Evolutionary conservation across 2,113 vertebrate genomes (phyloP).

Genomic region (Sphyrna mokarran): DNA sequence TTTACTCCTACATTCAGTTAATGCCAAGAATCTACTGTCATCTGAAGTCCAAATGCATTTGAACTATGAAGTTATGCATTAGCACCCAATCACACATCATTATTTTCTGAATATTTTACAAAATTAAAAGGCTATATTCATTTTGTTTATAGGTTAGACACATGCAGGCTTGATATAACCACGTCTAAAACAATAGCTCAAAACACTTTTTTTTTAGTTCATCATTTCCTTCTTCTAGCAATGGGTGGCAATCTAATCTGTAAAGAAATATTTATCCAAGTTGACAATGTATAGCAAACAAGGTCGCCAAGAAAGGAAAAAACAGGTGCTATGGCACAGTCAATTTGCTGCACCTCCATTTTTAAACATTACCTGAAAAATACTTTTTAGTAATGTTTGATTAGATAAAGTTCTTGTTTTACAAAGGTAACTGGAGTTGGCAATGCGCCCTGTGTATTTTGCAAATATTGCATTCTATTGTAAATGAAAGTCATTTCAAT

Average conservation of each 20-base stretch:
- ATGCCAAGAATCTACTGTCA: not conserved
- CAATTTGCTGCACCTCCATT: not conserved
- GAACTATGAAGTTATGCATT: not conserved
- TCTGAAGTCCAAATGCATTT: not conserved
- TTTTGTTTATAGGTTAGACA: not conserved
- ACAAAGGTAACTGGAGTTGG: not conserved
- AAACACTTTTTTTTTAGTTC: not conserved
- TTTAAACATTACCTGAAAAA: conserved; percentile 4
- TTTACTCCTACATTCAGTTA: not conserved
- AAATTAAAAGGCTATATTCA: not conserved
- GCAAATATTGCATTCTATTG: not conserved
- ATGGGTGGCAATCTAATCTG: not conserved
- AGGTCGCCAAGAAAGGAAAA: not conserved
- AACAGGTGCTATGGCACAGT: conserved; percentile 25
- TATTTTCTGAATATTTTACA: not conserved
- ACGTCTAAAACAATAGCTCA: not conserved
- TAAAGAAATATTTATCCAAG: not conserved
- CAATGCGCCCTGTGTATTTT: not conserved
- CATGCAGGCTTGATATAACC: not conserved
- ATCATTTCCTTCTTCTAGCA: not conserved
- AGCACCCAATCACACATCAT: not conserved
- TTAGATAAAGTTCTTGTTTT: not conserved
- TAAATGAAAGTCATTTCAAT: conserved; percentile 24
- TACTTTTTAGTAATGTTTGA: not conserved
- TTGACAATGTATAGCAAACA: not conserved